Conservation (phyloP, 2,797 vertebrate species). For the Neosilurus mollespiculum region DNA sequence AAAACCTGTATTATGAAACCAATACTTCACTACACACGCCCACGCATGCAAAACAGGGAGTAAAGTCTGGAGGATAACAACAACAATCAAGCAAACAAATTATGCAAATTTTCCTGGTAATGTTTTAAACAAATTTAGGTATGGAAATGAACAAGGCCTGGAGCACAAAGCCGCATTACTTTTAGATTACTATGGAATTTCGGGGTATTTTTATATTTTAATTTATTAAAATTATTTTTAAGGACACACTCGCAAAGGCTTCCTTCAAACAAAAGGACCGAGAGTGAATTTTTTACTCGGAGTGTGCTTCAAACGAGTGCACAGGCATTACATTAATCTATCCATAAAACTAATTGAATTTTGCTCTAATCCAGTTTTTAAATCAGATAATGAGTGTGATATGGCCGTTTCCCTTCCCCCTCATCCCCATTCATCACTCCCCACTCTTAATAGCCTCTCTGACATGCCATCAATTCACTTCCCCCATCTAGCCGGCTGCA, state of each 20-base stretch:
- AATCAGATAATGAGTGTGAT: conserved; percentile 27
- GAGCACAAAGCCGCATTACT: background rate
- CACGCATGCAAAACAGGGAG: background rate
- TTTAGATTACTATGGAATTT: background rate
- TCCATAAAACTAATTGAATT: conserved; percentile 46
- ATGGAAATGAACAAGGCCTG: conserved; percentile 15
- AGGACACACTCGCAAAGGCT: background rate
- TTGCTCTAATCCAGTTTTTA: conserved; percentile 29
- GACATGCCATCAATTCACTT: conserved; percentile 61
- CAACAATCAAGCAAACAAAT: conserved; percentile 19
- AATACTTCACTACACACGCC: background rate
- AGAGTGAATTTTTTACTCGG: background rate
- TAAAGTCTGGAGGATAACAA: background rate
- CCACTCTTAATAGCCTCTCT: conserved; percentile 39
- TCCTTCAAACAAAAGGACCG: background rate
- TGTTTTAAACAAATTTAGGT: background rate
- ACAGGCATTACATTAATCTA: conserved; percentile 38
- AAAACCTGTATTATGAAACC: conserved; percentile 12
- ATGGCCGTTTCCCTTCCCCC: conserved; percentile 26
- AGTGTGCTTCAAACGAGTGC: background rate
- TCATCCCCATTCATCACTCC: conserved; percentile 34
- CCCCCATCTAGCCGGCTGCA: conserved; percentile 60
- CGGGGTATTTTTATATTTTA: too few relatives aligned
- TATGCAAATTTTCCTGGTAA: background rate
- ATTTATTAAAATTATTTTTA: background rate